Evolutionary conservation across 2,888 invertebrate genomes (phyloP).

Genomic region (Erpobdella octoculata): DNA sequence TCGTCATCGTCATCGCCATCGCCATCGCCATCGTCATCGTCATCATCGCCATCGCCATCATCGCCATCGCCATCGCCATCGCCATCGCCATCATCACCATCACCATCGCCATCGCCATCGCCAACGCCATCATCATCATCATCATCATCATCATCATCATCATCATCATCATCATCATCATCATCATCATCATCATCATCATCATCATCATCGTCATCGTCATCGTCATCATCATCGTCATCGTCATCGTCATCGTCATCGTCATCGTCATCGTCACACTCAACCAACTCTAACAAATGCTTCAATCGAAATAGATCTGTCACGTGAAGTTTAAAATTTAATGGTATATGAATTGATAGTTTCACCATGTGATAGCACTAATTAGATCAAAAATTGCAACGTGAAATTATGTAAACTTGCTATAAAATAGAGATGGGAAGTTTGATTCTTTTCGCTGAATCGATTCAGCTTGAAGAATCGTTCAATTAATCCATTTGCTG

Average conservation of each 20-base stretch:
- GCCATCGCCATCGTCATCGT: neutral
- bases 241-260: slow-evolving; percentile 4
- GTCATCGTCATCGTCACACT: neutral
- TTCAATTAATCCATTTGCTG: too few species aligned
- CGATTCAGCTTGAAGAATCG: too few species aligned
- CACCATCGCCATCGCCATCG: neutral
- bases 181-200: slow-evolving; percentile 22
- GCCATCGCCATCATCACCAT: neutral
- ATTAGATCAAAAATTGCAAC: too few species aligned
- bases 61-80: neutral
- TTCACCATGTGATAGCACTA: too few species aligned
- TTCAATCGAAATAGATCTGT: too few species aligned
- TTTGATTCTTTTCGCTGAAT: too few species aligned
- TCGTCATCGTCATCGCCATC: neutral
- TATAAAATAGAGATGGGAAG: too few species aligned
- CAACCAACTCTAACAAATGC: too few species aligned
- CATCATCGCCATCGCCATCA: neutral
- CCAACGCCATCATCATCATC: slow-evolving; percentile 22
- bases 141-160: slow-evolving; percentile 20
- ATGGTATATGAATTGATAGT: too few species aligned
- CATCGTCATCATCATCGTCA: slow-evolving; percentile 16
- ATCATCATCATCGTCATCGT: slow-evolving; percentile 16
- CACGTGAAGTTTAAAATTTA: too few species aligned
- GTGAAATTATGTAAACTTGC: too few species aligned
- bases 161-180: slow-evolving; percentile 23